Base-by-base conservation (phyloP, 2,888 invertebrate species). In the Nymphalis urticae region DNA sequence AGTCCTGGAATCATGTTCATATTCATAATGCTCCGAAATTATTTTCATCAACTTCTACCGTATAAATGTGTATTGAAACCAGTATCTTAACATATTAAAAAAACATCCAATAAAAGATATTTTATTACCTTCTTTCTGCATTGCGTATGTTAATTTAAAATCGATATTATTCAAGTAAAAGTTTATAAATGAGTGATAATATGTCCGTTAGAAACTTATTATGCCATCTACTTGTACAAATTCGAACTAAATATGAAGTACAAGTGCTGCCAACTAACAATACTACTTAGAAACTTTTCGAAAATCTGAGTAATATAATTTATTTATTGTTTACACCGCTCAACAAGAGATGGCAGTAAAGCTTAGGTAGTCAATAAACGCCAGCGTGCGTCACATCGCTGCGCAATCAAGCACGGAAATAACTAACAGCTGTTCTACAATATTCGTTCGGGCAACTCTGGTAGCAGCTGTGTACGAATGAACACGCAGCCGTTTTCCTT, bases 391-490 rank as follows among this genome's bases (percentile, higher is more conserved):
- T 90, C 88, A 88, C 82, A 73, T 76, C 85, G 83, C 87, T 89
- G 90, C 90, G 90, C 91, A 90, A 87, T 88, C 89, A 84, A 85
- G 86, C 86, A 90, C 91, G 85, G 90, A 92, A 92, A 90, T 91
- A 92, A 86, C 87, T 86, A 86, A 92, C 92, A 92, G 93, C 93
- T 92, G 92, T 92, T 91, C 86, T 80, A 89, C 86, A 90, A 89
- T 92, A 90, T 91, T 92, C 88, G 86, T 79, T 90, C 87, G 86
- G 90, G 90, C 91, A 90, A 90, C 91, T 88, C 90, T 83, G 85
- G 80, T 82, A 85, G 87, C 86, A 89, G 86, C 86, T 89, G 88
- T 85, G 72, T 76, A 71, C 76, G 75, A 73, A 78, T 72, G 72
- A 77, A 78, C 82, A 86, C 85, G 85, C 88, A 86, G 87, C 80